Evolutionary conservation across 2,888 invertebrate species (phyloP), one percentile per base, ranked within the genome.

Genomic region (Drosophila mayaguana): DNA sequence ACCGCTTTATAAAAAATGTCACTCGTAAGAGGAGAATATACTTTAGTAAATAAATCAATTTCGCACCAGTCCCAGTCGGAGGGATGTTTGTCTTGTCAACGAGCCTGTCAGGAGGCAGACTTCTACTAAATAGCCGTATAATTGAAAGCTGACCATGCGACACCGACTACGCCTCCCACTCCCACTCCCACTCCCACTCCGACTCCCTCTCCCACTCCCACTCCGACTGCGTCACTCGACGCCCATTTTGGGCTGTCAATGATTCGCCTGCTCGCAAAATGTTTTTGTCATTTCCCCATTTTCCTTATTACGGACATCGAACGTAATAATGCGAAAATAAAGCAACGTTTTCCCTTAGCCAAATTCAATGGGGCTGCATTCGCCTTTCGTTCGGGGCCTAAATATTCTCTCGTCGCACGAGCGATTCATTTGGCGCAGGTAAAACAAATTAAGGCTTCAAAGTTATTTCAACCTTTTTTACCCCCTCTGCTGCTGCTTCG

Each of bases 321-420:
- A 59, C 63, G 50, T 65, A 56, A 74, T 59, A 74, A 59, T 55
- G 61, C 42, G 51, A 55, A 50, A 16, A 62, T 48, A 60, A 65
- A 74, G 45, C 34, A 40, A 34, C 34, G 7, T 48, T 68, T 56
- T 55, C 45, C 14, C 11, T 38, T 32, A 7, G 22, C 32, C 38
- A 25, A 59, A 59, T 48, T 60, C 25, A 36, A 42, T 66, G 54
- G 65, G 55, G 64, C 66, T 76, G n/a, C 70, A 64, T 61, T 62
- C 75, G 64, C 63, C 53, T 63, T 67, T 59, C 53, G 64, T 60
- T 63, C 28, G 74, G 65, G 48, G 51, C 63, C 63, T 62, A 63
- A 83, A 48, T 70, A 73, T 70, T 85, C 67, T 57, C 53, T 64
- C 71, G 78, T 62, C 75, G 83, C 83, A 84, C 88, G 88, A 88